phyloP scores from a whole-genome alignment of 92 coral and sea anemone genomes.

The Palythoa heliodiscus region DNA sequence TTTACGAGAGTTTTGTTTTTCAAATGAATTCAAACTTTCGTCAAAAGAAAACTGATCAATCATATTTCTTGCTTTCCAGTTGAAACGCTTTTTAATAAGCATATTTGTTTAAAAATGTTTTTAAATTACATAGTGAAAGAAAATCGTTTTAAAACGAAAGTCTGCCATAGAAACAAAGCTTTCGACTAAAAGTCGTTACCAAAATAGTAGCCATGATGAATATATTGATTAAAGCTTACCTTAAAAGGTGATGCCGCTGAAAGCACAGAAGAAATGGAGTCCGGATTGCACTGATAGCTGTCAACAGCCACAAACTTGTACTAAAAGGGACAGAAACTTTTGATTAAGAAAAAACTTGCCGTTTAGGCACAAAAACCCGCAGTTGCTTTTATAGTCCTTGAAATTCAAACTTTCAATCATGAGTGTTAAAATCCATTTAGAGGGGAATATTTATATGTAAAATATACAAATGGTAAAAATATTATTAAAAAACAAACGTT shows the following conservation, averaged over 20 bases:
- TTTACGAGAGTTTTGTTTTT: too few relatives aligned
- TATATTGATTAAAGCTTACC: constrained; percentile 45
- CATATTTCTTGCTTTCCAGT: too few relatives aligned
- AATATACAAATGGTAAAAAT: too few relatives aligned
- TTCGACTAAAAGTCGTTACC: neutral
- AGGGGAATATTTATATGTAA: neutral
- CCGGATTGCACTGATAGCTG: constrained; percentile 58
- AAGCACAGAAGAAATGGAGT: constrained; percentile 62
- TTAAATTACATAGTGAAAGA: too few relatives aligned
- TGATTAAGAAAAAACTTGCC: too few relatives aligned
- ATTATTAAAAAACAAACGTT: too few relatives aligned
- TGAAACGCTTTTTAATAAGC: too few relatives aligned
- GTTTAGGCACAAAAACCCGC: neutral
- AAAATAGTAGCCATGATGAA: neutral
- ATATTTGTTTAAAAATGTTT: too few relatives aligned
- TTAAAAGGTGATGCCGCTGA: constrained; percentile 50
- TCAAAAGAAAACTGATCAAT: too few relatives aligned
- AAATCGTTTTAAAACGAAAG: too few relatives aligned
- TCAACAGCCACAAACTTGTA: constrained; percentile 72
- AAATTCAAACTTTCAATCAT: too few relatives aligned
- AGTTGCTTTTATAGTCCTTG: neutral
- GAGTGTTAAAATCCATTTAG: neutral
- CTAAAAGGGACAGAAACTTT: constrained; percentile 28
- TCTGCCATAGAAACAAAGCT: neutral
- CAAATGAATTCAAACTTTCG: too few relatives aligned